Base-by-base conservation (phyloP, 2,888 invertebrate species). In the Sminthurinus aureus region DNA sequence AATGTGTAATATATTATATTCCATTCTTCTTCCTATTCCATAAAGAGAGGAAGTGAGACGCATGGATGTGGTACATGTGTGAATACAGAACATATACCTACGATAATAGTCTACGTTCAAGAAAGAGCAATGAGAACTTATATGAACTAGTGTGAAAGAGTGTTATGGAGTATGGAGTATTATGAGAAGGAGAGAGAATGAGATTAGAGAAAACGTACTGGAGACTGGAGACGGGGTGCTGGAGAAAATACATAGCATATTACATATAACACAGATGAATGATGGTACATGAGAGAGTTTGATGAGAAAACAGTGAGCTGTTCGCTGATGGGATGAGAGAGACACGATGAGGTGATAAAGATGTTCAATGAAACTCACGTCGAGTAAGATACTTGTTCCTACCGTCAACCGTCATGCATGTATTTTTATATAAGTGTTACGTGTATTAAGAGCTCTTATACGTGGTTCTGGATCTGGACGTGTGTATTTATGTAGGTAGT, bases 281-380 rank as follows among this genome's bases (percentile, higher is more conserved):
- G 69, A 50, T 71, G 18, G 71, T 64, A 58, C 69, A 80, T 80
- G 71, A 80, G 80, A 58, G 22, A 26, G 71, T 2, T 58, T 58
- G 58, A 78, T 78, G 78, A 26, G 66, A 78, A 66, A 78, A 66
- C 24, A 71, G 80, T 69, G 50, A 73, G 80, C 80, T 71, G 18
- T 11, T 20, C 52, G 52, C 22, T 80, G 51, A 80, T 78, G 78
- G 64, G 81, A 66, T 80, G 84, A 86, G 20, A 86, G 20, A 85
- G 86, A 86, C 84, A 85, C 82, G 86, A 87, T 87, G 86, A 87
- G 85, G 86, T 87, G 86, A 87, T 87, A 86, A 87, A 87, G 51
- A 85, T 84, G 85, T 85, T 85, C 83, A 85, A 85, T 87, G 84
- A 84, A 73, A n/a, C 69, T 71, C 69, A 24, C 75, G 51, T 51